A percentile compares a stretch with the other conserved stretches of the same genome.
Conservation (phyloP, 1,140 invertebrate genomes). For the Lutraria rhynchaena region DNA sequence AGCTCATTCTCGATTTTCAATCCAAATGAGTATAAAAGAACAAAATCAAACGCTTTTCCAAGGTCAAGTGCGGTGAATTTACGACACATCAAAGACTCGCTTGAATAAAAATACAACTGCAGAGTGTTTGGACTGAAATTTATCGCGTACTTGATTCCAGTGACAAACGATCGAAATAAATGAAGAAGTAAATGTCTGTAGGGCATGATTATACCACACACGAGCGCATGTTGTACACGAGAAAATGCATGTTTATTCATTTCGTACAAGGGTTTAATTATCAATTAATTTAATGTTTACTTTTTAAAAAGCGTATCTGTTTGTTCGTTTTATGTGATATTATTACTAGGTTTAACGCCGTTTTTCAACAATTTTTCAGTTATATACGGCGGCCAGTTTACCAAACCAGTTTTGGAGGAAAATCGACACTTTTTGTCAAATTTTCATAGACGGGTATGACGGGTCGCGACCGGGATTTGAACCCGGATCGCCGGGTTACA, state of each 20-base stretch:
- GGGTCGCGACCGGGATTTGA: no score
- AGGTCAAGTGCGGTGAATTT: conserved; percentile 25
- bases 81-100: conserved; percentile 13
- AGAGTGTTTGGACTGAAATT: conserved; percentile 20
- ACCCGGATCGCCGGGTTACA: no score
- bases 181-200: neutral
- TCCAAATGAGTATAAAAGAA: neutral
- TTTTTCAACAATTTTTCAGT: no score
- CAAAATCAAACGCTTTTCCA: conserved; percentile 9
- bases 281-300: no score
- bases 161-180: neutral
- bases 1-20: neutral
- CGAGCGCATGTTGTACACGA: neutral
- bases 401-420: no score
- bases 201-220: conserved; percentile 30
- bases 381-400: no score
- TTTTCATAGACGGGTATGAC: no score
- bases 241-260: neutral
- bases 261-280: no score
- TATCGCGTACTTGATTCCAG: conserved; percentile 22
- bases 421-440: no score
- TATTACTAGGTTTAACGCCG: no score
- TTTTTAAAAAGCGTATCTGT: no score
- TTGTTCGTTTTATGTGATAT: no score
- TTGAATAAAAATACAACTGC: conserved; percentile 37